Evolutionary conservation across 1,140 invertebrate genomes (phyloP).

Genomic region (Nasonia vitripennis): DNA sequence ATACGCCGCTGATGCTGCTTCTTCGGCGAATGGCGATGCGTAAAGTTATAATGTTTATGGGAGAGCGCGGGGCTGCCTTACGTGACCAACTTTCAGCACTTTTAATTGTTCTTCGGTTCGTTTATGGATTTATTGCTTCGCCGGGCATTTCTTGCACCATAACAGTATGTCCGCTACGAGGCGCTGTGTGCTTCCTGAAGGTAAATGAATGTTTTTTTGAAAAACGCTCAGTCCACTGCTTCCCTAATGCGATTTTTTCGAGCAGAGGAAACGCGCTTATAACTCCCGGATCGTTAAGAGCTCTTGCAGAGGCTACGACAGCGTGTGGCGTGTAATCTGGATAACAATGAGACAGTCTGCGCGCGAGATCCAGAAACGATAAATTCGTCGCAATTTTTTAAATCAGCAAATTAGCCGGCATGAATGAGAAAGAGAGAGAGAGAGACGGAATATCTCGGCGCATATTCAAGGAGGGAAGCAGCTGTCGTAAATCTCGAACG

Average conservation of each 20-base stretch:
- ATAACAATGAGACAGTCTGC: not conserved
- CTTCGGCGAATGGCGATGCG: constrained; percentile 25
- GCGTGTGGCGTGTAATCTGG: not conserved
- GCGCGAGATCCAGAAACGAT: not conserved
- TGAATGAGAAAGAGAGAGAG: not conserved
- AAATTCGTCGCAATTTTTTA: not conserved
- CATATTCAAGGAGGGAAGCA: not conserved
- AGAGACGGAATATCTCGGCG: not conserved
- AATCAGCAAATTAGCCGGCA: not conserved
- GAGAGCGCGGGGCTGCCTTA: constrained; percentile 3
- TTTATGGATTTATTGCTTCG: not conserved
- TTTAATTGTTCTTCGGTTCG: constrained; percentile 12
- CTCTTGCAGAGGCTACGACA: not conserved
- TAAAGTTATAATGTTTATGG: constrained; percentile 39
- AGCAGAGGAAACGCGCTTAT: not conserved
- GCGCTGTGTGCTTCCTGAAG: not conserved
- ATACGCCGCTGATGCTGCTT: not conserved
- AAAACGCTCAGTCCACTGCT: not conserved
- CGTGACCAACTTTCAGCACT: constrained; percentile 33
- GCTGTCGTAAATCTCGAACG: not conserved
- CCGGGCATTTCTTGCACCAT: not conserved
- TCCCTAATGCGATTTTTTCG: not conserved
- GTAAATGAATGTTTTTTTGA: not conserved
- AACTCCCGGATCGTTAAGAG: not conserved
- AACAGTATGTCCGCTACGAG: too few relatives aligned